phyloP scores from a whole-genome alignment of 2,113 vertebrate species.

The Cyanocitta stelleri region DNA sequence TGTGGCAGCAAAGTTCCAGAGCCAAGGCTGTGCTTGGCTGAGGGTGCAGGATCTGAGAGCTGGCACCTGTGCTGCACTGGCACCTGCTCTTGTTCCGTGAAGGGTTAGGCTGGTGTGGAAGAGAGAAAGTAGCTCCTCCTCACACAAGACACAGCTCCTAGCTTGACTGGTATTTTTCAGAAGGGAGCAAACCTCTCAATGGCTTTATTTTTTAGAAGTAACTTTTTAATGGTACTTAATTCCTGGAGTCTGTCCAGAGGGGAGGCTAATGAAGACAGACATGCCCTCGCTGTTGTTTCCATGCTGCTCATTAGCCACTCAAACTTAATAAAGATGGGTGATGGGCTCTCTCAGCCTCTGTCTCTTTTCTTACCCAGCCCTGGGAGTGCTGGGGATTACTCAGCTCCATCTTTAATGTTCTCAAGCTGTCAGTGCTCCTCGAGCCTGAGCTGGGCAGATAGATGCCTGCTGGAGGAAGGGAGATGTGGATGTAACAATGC shows the following conservation, averaged over 20 bases:
- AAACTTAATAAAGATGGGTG: constrained; percentile 48
- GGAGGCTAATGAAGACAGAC: not conserved
- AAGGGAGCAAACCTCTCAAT: constrained; percentile 55
- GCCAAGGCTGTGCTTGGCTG: not conserved
- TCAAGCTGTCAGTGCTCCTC: not conserved
- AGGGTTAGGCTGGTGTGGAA: not conserved
- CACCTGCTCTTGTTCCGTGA: not conserved
- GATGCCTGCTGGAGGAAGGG: not conserved
- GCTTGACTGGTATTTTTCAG: constrained; percentile 29
- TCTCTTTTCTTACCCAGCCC: not conserved
- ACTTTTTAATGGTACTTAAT: constrained; percentile 32
- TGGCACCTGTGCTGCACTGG: not conserved
- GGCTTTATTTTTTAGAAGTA: constrained; percentile 56
- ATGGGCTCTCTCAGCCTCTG: not conserved
- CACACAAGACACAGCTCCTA: not conserved
- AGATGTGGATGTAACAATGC: rapidly evolving
- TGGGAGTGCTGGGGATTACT: not conserved
- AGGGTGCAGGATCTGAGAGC: not conserved
- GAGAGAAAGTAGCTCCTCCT: not conserved
- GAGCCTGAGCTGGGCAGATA: rapidly evolving
- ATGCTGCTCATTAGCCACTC: constrained; percentile 8
- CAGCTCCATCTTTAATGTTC: not conserved
- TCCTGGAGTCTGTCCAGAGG: not conserved
- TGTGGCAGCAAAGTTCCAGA: not conserved
- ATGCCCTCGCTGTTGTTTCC: not conserved